phyloP scores from a whole-genome alignment of 1,140 invertebrate genomes.

The Temnothorax longispinosus region DNA sequence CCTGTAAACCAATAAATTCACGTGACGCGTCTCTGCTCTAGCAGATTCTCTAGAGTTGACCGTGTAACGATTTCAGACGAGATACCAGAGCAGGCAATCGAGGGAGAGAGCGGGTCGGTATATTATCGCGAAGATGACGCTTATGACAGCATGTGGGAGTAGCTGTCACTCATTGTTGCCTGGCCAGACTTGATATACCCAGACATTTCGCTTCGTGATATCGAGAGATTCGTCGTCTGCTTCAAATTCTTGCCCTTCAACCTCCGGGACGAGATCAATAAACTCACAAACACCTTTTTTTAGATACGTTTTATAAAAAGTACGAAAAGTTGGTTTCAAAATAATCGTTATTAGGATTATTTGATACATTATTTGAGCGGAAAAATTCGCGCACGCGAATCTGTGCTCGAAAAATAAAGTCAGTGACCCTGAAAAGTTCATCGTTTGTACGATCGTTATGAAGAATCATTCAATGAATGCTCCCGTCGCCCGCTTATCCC shows the following conservation, averaged over 20 bases:
- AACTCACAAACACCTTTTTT: constrained; percentile 26
- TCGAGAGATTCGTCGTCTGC: constrained; percentile 55
- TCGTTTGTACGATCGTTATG: constrained; percentile 14
- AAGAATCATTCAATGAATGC: constrained; percentile 58
- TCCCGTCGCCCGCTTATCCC: neutral
- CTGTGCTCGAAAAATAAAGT: constrained; percentile 27
- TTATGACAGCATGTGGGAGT: constrained; percentile 85
- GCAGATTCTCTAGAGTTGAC: constrained; percentile 74
- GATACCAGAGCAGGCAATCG: constrained; percentile 74
- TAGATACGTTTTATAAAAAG: neutral
- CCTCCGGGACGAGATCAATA: constrained; percentile 66
- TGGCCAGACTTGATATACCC: constrained; percentile 73
- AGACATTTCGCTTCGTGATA: constrained; percentile 73
- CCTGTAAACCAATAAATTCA: constrained; percentile 45
- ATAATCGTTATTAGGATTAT: neutral
- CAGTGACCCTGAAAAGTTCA: constrained; percentile 26
- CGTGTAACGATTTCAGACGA: constrained; percentile 77
- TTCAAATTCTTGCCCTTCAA: constrained; percentile 69
- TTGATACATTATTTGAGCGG: neutral
- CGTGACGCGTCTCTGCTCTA: constrained; percentile 50
- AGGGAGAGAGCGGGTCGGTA: constrained; percentile 69
- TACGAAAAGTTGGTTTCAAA: neutral
- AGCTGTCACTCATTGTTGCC: constrained; percentile 85
- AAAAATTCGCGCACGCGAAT: constrained; percentile 29
- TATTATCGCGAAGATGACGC: constrained; percentile 78